Base-by-base conservation (phyloP, 1,140 invertebrate genomes). In the Pollicipes pollicipes region DNA sequence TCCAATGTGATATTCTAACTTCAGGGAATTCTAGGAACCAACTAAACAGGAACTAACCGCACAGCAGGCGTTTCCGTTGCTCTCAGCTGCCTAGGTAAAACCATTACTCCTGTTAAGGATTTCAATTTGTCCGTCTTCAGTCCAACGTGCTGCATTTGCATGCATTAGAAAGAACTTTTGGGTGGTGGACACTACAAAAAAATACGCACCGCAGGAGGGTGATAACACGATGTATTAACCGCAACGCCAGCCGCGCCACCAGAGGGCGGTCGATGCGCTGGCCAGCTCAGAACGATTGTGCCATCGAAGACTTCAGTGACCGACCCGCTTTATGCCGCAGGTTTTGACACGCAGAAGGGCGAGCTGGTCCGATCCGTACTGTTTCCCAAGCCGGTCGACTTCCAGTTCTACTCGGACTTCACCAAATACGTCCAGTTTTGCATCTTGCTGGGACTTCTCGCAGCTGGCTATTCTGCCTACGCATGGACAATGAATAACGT, bases 331-430 rank as follows among this genome's bases (percentile, higher is more conserved):
- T 27, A 68, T 70, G 66, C 69, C 71, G 30, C 70, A 83, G 83
- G 82, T n/a, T 84, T 83, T 75, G 75, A 76, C 30, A 83, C 83
- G 63, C 77, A 78, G 0, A 83, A 83, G 73, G 83, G 83, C 30
- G 82, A 83, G 70, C 74, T 84, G 28, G 80, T 83, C 13, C 77
- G 82, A 31, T 79, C 82, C 21, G 83, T 84, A 69, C 72, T 84
- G n/a, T 83, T 80, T 72, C 83, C 83, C 21, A 83, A 83, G 75
- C 83, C 82, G 3, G 78, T 83, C 4, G 80, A 82, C 71, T 81
- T 83, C 73, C 80, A 82, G 63, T 83, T 83, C 73, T 79, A 82
- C 73, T 74, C 77, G 32, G 82, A 84, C 74, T 79, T 82, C 17
- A 77, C 81, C 71, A 79, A 78, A 70, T 81, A 82, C 75, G 76